Evolutionary conservation across 1,140 invertebrate genomes (phyloP), one percentile per base, ranked within the genome.

Genomic region (Prorops nasuta): DNA sequence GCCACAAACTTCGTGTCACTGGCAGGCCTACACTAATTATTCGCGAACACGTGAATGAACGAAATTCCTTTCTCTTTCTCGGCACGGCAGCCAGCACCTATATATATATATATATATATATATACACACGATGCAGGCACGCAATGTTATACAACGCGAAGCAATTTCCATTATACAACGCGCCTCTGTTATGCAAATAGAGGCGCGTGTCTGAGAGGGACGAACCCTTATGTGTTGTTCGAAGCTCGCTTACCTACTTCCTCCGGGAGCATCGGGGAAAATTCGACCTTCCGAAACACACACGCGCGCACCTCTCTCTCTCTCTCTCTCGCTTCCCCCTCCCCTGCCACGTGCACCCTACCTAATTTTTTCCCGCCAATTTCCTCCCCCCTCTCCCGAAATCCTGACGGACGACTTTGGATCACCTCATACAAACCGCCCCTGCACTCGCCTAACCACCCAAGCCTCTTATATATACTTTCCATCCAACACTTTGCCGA

Each of bases 131-230:
- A 36, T 39, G 51, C 39, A 32, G 42, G 37, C 46, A 45, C 40
- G 46, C 57, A 50, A 56, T 44, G 46, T 52, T 53, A 42, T 50
- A 53, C 49, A 54, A 54, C 54, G 37, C 42, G 16, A 45, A 18
- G 41, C 47, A 54, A 51, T 62, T 60, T 58, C 52, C 50, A 57
- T 63, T 64, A 46, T 52, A 50, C 54, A 51, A 49, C 54, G 44
- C 51, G 51, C 45, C 39, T 51, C 56, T 53, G 52, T 62, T 62
- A 60, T 64, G 63, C 50, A 63, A 63, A 67, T 67, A 49, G 49
- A 51, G 49, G 54, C 58, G 59, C 52, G 60, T 56, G 54, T 44
- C 47, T 47, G 36, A 42, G 39, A 37, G n/a, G 35, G 31, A 40
- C 55, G 47, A 45, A 41, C 43, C 51, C 47, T 54, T 60, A 47